Evolutionary conservation across 2,888 invertebrate species (phyloP), one percentile per base, ranked within the genome.

Genomic region (Calameuta pallipes): DNA sequence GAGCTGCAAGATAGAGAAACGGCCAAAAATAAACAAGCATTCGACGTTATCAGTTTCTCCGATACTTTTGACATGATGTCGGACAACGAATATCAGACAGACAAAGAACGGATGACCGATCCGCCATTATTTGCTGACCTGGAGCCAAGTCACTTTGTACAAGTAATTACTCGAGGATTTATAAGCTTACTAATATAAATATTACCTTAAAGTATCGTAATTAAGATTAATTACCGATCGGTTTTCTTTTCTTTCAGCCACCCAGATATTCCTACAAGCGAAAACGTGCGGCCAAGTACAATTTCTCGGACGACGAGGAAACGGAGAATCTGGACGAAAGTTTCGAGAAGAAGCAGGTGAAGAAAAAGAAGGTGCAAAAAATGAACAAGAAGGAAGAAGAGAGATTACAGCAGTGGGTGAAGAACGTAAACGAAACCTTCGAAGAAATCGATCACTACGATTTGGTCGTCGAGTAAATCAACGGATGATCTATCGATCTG

Each of bases 361-460:
- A 87, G 78, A 85, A 84, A 15, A 83, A 82, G 69, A 85, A 83
- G 80, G 23, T 74, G 23, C 73, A 78, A 23, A 85, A 86, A 83
- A 69, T 80, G 13, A 41, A 41, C 56, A 73, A 78, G 36, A 23
- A 69, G 11, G 76, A 78, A 73, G 73, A 85, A 12, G 82, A 87
- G 76, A 78, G 84, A 79, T 74, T 89, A 31, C 79, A 84, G 11
- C 79, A 86, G 68, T 89, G 90, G 90, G 83, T 88, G 2, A 79
- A 90, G 70, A 82, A 79, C 76, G 82, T 88, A 12, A 90, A 90
- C 75, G 76, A 84, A 78, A 87, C 89, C 13, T 90, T 90, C 76
- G 83, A 85, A 23, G 90, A 90, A 82, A 87, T 90, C 71, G 90
- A 90, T 37, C 80, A 89, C 23, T 86, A 84, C 71, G 87, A 89